These are phyloP conservation scores for Nesidiocoris tenuis DNA, from an alignment of 2,888 invertebrate genomes.

Conservation along the genomic window DNA sequence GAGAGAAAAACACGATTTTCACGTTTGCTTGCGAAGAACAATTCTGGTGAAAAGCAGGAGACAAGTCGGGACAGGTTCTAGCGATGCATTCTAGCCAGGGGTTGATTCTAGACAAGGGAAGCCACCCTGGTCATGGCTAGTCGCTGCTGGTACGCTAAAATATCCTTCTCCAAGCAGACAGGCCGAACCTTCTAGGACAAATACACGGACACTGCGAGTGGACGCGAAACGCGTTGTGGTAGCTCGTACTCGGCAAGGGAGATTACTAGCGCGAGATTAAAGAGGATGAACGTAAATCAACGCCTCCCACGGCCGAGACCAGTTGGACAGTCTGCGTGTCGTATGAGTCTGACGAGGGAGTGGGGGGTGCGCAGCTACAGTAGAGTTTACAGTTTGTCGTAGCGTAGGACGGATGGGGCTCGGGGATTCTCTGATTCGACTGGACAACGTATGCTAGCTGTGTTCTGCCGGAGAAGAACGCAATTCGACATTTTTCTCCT, in stretches of 20 bases:
- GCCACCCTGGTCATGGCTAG: neutral
- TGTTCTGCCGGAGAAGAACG: neutral
- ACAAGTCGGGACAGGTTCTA: neutral
- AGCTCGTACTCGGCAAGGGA: neutral
- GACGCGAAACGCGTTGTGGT: neutral
- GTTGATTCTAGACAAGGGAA: neutral
- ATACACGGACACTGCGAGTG: neutral
- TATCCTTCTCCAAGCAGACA: neutral
- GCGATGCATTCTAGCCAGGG: neutral
- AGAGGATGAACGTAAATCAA: neutral
- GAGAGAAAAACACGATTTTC: too few species aligned
- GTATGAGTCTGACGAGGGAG: too few species aligned
- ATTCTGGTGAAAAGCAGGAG: neutral
- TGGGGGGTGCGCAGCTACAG: neutral
- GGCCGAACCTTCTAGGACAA: neutral
- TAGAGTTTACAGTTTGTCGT: neutral
- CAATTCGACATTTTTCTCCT: neutral
- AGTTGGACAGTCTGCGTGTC: neutral
- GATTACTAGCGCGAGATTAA: neutral
- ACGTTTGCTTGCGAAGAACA: too few species aligned
- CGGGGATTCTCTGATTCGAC: neutral
- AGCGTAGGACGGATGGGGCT: neutral
- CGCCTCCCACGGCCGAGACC: neutral
- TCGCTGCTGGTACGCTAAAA: neutral
- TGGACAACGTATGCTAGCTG: neutral